Base-by-base conservation (phyloP, 2,888 invertebrate species). In the Hydrotaea diabolus region DNA sequence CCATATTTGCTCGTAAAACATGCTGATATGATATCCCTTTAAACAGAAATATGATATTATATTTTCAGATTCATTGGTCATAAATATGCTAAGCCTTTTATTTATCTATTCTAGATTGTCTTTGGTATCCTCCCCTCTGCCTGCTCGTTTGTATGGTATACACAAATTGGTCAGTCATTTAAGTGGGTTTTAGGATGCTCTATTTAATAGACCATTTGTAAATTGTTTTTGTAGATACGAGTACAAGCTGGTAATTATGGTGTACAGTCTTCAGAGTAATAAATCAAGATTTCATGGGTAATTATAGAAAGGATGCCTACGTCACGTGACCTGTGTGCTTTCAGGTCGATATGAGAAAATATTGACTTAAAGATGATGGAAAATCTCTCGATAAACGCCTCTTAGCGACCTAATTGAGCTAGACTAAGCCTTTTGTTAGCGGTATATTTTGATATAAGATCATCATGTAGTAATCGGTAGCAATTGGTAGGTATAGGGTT, bases 81-180 rank as follows among this genome's bases (percentile, higher is more conserved):
- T 85, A 79, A 80, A 82, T 79, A 80, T 80, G 55, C 55, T 82
- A 82, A 85, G 74, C 77, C 82, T 79, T 85, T 82, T 85, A 85
- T 85, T 85, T 85, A 85, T 85, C 43, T 77, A 66, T 69, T 31
- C 19, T 64, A 49, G 43, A 15, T 26, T 23, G 26, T 53, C n/a
- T n/a, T n/a, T n/a, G n/a, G n/a, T n/a, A 26, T 66, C 49, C 43
- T 46, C 31, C 31, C 31, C 3, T 57, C 43, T 15, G 9, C 23
- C 7, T 46, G 5, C 19, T 21, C 23, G 46, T 23, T 78, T 76
- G 15, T 31, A 71, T 46, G 31, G 31, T 31, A 73, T 55, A 79
- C 57, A 74, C 43, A 77, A 83, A 83, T 77, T 83, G 80, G 49
- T 43, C 55, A 21, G 55, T 21, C 62, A 71, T 46, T 80, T 77